Percentiles rank a stretch among this genome's conserved stretches.
These are phyloP conservation scores for Saturnia pavonia DNA, from an alignment of 2,888 invertebrate genomes.

Conservation along the genomic window DNA sequence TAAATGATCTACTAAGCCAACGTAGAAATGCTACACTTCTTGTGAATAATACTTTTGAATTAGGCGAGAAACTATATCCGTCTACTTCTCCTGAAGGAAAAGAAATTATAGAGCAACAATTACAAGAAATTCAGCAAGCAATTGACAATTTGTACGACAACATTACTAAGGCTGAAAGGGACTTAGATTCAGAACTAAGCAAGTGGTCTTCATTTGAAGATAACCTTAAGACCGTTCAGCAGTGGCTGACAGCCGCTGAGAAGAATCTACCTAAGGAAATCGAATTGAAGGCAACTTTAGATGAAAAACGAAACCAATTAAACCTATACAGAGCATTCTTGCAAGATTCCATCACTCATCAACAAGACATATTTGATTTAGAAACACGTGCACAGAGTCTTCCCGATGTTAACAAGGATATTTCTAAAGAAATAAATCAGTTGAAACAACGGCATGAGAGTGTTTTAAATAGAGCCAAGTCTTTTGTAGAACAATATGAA, in stretches of 20 bases:
- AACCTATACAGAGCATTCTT: conserved; percentile 91
- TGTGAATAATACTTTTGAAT: conserved; percentile 91
- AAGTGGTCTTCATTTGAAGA: conserved; percentile 96
- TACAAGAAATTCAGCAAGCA: conserved; percentile 91
- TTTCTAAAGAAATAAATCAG: conserved; percentile 86
- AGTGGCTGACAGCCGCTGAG: conserved; percentile 90
- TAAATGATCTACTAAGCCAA: conserved; percentile 88
- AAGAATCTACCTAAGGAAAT: conserved; percentile 89
- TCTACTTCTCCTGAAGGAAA: conserved; percentile 93
- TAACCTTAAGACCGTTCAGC: conserved; percentile 87
- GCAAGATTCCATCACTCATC: conserved; percentile 92
- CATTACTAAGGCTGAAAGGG: conserved; percentile 88
- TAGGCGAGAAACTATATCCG: conserved; percentile 93
- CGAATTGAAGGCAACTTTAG: conserved; percentile 91
- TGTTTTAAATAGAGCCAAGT: conserved; percentile 86
- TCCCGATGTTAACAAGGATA: conserved; percentile 89
- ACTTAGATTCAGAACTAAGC: conserved; percentile 90
- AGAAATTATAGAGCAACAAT: conserved; percentile 90
- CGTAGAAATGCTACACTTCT: conserved; percentile 88
- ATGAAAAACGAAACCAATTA: conserved; percentile 94
- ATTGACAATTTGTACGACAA: conserved; percentile 91
- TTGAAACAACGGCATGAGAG: conserved; percentile 88
- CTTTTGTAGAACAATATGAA: conserved; percentile 92
- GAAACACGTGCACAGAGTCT: conserved; percentile 90
- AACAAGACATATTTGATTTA: conserved; percentile 91